Base-by-base conservation (phyloP, 1,140 invertebrate species). In the Ceratosolen solmsi region DNA sequence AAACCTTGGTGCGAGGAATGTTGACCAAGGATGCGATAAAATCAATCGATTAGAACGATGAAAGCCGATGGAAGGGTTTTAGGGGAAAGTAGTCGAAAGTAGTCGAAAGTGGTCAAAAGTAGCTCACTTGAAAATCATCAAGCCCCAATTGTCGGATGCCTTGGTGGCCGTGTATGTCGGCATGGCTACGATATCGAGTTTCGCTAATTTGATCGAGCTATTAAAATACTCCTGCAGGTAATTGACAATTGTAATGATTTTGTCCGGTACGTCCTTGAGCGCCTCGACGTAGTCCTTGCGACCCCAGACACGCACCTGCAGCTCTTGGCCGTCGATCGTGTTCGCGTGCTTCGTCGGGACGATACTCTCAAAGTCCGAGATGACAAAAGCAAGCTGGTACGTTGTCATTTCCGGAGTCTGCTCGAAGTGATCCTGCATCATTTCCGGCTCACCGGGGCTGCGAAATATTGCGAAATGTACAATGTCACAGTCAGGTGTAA, bases 151-250 rank as follows among this genome's bases (percentile, higher is more conserved):
- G 85, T 96, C 95, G 58, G 95, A 94, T 0, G 94, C 94, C 85
- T 93, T 93, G 0, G 93, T 92, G 0, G 93, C 93, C 82, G 94
- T 93, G 86, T 97, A 96, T 85, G 95, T 95, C 0, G 97, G 97
- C 70, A 98, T 91, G 0, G 96, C 97, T 0, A 98, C 93, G 20
- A 98, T 91, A 89, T 99, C 97, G 73, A 96, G 89, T 88, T 96
- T 95, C 0, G 93, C 90, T 17, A 97, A 87, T 3, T 96, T 95
- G 86, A 97, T 95, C 0, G 92, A 89, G 33, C 93, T 90, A 54
- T 93, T 94, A 88, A 97, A 95, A 88, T 96, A 95, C 15, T 94
- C 89, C 87, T 95, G 94, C 83, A 95, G 92, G 82, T 93, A 94
- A 49, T 93, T 92, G 20, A 96, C 86, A n/a, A 95, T 92, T 73